Conservation (phyloP, 2,797 vertebrate species). For the Pseudotriccus pelzelni region DNA sequence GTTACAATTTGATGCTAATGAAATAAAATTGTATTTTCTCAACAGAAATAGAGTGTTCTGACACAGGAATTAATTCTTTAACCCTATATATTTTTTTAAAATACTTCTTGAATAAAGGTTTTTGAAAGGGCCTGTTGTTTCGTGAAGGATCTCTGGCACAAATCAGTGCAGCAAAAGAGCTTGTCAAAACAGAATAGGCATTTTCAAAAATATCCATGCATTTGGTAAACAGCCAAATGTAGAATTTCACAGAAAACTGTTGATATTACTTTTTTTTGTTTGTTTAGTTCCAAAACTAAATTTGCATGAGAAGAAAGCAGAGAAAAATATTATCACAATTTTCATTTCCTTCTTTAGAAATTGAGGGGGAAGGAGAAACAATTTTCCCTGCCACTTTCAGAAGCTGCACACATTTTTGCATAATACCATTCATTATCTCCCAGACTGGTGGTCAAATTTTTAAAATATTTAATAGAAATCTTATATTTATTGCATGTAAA, state of each 20-base stretch:
- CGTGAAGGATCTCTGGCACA: neutral
- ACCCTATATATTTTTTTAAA: neutral
- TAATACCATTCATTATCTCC: neutral
- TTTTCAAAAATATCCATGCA: neutral
- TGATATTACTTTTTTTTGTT: neutral
- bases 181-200: neutral
- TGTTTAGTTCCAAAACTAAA: neutral
- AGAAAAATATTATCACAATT: neutral
- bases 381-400: neutral
- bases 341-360: neutral
- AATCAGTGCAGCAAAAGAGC: neutral
- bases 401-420: neutral
- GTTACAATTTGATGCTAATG: neutral
- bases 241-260: neutral
- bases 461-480: neutral
- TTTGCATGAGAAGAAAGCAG: neutral
- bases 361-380: rapidly evolving
- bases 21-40: neutral
- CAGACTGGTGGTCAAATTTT: neutral
- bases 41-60: neutral
- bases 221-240: neutral
- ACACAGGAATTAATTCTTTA: neutral
- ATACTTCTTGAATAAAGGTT: neutral
- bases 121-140: neutral
- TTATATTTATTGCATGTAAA: neutral